A percentile compares a stretch with the other conserved stretches of the same genome.
Evolutionary conservation across 2,888 invertebrate species (phyloP).

Genomic region (Hirtodrosophila confusa): DNA sequence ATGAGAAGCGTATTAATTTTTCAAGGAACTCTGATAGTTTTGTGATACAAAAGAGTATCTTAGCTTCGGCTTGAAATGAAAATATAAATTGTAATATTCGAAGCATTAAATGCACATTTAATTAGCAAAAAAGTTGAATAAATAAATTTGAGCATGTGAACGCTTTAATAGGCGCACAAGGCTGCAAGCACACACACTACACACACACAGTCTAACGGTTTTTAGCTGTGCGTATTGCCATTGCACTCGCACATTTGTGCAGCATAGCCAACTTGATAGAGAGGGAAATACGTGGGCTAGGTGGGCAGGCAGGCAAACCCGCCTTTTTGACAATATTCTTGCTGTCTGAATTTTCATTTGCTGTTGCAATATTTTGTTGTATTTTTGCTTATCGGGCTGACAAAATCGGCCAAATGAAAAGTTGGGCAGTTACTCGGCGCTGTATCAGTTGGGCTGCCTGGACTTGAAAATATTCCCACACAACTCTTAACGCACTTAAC

Average conservation of each 20-base stretch:
- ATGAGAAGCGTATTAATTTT: too few relatives aligned
- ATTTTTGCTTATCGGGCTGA: constrained; percentile 52
- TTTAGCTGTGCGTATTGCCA: constrained; percentile 36
- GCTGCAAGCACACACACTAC: constrained; percentile 1
- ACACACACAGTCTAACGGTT: constrained; percentile 32
- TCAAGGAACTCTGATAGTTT: too few relatives aligned
- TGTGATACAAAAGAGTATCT: too few relatives aligned
- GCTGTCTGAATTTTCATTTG: constrained; percentile 60
- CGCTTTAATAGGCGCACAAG: background rate
- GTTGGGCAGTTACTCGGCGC: constrained; percentile 22
- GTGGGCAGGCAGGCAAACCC: too few relatives aligned
- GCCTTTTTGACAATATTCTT: constrained; percentile 56
- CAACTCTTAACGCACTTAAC: constrained; percentile 68
- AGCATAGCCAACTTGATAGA: constrained; percentile 9
- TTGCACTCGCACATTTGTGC: constrained; percentile 57
- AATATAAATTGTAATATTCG: background rate
- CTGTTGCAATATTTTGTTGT: constrained; percentile 47
- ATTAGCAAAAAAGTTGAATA: constrained; percentile 22
- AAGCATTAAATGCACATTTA: constrained; percentile 23
- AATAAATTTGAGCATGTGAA: constrained; percentile 13
- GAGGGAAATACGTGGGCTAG: constrained; percentile 22
- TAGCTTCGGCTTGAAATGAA: too few relatives aligned
- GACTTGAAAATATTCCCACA: constrained; percentile 58
- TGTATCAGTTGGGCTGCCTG: background rate
- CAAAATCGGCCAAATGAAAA: constrained; percentile 67